Percentiles rank a stretch among this genome's conserved stretches.
Conservation (phyloP, 92 coral and sea anemone genomes). For the Plumapathes pennacea region DNA sequence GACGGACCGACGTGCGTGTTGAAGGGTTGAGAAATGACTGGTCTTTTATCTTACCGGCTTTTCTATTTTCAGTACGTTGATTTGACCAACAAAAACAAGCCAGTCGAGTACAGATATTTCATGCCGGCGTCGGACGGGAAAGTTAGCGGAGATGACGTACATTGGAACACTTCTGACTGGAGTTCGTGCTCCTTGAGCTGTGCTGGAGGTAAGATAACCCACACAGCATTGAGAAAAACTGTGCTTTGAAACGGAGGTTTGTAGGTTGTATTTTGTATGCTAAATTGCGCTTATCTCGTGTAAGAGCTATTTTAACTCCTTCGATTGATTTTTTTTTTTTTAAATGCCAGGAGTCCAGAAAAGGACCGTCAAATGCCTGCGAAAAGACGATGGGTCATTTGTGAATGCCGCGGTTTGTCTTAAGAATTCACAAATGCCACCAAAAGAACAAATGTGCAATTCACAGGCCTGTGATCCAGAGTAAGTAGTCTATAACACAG, state of each 20-base stretch:
- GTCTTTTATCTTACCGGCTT: too few relatives aligned
- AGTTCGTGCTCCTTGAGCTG: slow-evolving; percentile 73
- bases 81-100: slow-evolving; percentile 44
- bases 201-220: slow-evolving; percentile 65
- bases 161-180: slow-evolving; percentile 75
- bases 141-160: neutral
- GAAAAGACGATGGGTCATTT: slow-evolving; percentile 53
- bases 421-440: slow-evolving; percentile 49
- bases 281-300: neutral
- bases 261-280: too few relatives aligned
- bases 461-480: slow-evolving; percentile 63
- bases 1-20: too few relatives aligned
- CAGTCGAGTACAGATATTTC: slow-evolving; percentile 63
- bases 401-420: slow-evolving; percentile 59
- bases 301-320: too few relatives aligned
- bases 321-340: neutral
- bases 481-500: too few relatives aligned
- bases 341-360: slow-evolving; percentile 57
- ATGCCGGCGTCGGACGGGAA: too few relatives aligned
- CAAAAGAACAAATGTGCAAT: slow-evolving; percentile 49
- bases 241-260: too few relatives aligned
- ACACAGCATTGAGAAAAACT: neutral
- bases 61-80: slow-evolving; percentile 9
- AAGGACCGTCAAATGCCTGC: slow-evolving; percentile 63
- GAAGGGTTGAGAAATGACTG: too few relatives aligned